Percentiles rank a stretch among this genome's conserved stretches.
These are phyloP conservation scores for Haplochromis burtoni DNA, from an alignment of 2,113 vertebrate genomes.

Conservation along the genomic window DNA sequence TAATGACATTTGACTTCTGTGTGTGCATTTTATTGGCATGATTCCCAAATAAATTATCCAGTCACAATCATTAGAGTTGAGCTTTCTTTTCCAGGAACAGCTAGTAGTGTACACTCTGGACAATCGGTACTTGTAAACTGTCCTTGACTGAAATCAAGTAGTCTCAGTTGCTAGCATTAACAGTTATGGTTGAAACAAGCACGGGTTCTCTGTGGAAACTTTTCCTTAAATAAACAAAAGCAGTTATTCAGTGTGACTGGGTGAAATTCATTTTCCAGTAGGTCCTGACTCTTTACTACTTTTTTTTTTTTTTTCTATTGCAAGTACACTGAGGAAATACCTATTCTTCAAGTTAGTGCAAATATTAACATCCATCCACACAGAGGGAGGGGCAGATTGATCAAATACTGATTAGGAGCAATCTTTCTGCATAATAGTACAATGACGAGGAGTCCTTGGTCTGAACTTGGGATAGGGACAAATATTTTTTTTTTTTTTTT, in stretches of 20 bases:
- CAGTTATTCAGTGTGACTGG: neutral
- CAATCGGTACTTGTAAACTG: neutral
- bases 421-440: neutral
- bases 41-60: neutral
- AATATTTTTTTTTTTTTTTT: rapidly evolving
- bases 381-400: neutral
- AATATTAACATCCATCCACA: constrained; percentile 10
- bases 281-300: neutral
- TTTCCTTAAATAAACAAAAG: neutral
- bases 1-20: neutral
- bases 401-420: neutral
- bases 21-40: neutral
- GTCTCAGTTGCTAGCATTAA: neutral
- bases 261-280: neutral
- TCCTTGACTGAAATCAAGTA: neutral
- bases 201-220: neutral
- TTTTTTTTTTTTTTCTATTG: neutral
- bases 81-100: neutral
- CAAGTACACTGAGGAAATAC: neutral
- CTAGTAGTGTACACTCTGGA: neutral
- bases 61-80: neutral
- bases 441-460: constrained; percentile 1
- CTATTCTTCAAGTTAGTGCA: neutral
- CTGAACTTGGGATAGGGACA: neutral
- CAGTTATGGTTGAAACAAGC: neutral